Evolutionary conservation across 2,113 vertebrate species (phyloP), one percentile per base, ranked within the genome.

Genomic region (Ciconia boyciana): DNA sequence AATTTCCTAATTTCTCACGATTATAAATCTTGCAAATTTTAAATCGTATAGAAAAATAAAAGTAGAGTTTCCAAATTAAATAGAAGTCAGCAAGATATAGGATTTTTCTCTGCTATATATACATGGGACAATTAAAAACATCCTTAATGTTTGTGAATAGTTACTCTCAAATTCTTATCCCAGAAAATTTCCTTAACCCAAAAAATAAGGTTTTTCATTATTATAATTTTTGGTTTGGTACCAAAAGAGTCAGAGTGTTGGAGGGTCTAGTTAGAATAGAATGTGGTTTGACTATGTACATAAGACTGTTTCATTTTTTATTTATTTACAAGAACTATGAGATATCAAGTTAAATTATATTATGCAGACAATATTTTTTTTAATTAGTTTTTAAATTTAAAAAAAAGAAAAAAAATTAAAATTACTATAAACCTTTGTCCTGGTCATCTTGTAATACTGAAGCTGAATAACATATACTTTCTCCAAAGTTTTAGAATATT

Each of bases 1-100:
- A 43, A 10, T 72, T 68, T 5, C 3, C 2, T 75, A 10, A 70
- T 83, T 79, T 48, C 13, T 88, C 20, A 66, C 4, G 10, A 41
- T 39, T 48, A n/a, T 36, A 61, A 61, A 41, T 48, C 7, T 51
- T n/a, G 2, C 18, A 2, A 15, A 32, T 82, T 72, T 68, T 48
- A 77, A 82, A 7, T 36, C 3, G 1, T 11, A 52, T 3, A 58
- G 29, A 28, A 85, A 78, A 54, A 52, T 7, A 44, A 52, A 71
- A 61, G 4, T 36, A 31, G 0, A 17, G 18, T 60, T 55, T 70
- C 7, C 7, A 74, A 66, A 65, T 51, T 36, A 81, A 92, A 77
- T 10, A 28, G 3, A 80, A 61, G 11, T 48, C 15, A 43, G 8
- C 0, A 9, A 76, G 16, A 55, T 16, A 22, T 1, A 83, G 7